Evolutionary conservation across 2,888 invertebrate genomes (phyloP).

Genomic region (Tenthredo amoena): DNA sequence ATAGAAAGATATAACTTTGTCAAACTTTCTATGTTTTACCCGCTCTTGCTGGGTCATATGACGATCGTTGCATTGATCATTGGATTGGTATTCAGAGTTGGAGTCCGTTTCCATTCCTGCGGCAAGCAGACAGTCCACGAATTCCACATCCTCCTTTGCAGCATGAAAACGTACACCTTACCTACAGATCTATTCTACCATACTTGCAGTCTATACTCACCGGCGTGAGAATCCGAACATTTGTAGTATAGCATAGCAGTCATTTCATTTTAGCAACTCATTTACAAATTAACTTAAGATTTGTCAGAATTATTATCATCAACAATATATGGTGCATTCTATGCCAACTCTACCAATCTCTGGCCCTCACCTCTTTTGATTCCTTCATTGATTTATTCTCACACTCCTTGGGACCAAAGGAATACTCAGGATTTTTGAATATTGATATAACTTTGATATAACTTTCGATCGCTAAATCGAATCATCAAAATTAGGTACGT

Average conservation of each 20-base stretch:
- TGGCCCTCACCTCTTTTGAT: too few species aligned
- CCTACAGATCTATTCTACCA: slow-evolving; percentile 77
- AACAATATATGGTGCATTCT: neutral
- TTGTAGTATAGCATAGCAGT: neutral
- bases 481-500: too few species aligned
- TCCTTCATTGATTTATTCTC: too few species aligned
- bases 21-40: slow-evolving; percentile 67
- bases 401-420: too few species aligned
- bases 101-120: slow-evolving; percentile 67
- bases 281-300: slow-evolving; percentile 26
- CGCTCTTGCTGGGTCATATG: slow-evolving; percentile 73
- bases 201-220: slow-evolving; percentile 67
- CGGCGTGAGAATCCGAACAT: slow-evolving; percentile 58
- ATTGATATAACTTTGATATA: too few species aligned
- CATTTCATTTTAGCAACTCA: slow-evolving; percentile 20
- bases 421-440: too few species aligned
- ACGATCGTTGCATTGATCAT: slow-evolving; percentile 69
- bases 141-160: slow-evolving; percentile 73
- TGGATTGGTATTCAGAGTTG: slow-evolving; percentile 68
- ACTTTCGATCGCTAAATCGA: too few species aligned
- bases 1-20: slow-evolving; percentile 40
- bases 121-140: slow-evolving; percentile 60
- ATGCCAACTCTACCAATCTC: too few species aligned
- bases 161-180: slow-evolving; percentile 76
- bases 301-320: neutral